Conservation (phyloP, 2,113 vertebrate genomes). For the Oreocharis arfaki region DNA sequence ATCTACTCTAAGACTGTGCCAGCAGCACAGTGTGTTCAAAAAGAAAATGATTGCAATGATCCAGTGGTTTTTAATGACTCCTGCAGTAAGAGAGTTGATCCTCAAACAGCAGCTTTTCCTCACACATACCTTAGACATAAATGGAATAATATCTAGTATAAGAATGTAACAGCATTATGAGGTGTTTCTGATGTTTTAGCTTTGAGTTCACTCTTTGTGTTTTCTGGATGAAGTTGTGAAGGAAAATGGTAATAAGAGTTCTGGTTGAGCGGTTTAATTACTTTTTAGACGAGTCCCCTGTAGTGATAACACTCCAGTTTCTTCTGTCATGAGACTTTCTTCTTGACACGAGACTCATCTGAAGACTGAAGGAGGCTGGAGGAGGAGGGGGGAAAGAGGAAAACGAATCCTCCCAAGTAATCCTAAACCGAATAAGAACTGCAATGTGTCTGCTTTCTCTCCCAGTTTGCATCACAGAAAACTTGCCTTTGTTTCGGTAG, state of each 20-base stretch:
- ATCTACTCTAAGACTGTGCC: background rate
- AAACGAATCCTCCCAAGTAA: background rate
- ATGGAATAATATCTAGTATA: background rate
- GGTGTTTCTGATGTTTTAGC: conserved; percentile 2
- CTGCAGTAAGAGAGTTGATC: background rate
- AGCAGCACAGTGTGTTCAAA: background rate
- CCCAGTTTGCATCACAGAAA: background rate
- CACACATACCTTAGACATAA: background rate
- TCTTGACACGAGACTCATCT: background rate
- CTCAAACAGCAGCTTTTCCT: background rate
- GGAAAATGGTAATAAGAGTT: conserved; percentile 34
- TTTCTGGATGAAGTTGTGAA: conserved; percentile 33
- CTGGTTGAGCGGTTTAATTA: conserved; percentile 50
- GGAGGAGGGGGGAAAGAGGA: background rate
- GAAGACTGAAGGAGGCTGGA: background rate
- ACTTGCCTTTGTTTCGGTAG: background rate
- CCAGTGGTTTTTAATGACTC: background rate
- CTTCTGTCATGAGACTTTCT: background rate
- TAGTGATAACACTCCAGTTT: conserved; percentile 15
- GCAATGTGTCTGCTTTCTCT: background rate
- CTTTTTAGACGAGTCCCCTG: background rate
- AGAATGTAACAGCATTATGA: background rate
- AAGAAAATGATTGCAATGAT: background rate
- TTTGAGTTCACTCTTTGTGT: conserved; percentile 1
- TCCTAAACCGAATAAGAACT: background rate